phyloP scores from a whole-genome alignment of 92 coral and sea anemone genomes.

The Heteractis magnifica region DNA sequence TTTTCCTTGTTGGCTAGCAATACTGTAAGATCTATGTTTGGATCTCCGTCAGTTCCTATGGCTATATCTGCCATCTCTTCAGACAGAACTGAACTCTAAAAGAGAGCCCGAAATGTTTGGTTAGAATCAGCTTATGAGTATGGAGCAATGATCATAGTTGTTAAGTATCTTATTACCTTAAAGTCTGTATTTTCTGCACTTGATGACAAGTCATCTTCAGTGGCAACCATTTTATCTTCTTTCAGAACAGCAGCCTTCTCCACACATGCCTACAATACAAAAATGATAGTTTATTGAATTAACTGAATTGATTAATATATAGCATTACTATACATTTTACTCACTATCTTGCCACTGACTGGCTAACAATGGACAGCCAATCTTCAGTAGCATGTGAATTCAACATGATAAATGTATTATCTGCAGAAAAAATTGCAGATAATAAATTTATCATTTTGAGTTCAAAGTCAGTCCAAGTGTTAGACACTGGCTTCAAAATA shows the following conservation, averaged over 20 bases:
- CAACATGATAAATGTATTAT: too few relatives aligned
- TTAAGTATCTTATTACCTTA: not conserved
- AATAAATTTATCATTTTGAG: too few relatives aligned
- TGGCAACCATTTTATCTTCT: conserved; percentile 16
- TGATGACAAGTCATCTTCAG: not conserved
- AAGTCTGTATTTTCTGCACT: not conserved
- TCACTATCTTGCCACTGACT: too few relatives aligned
- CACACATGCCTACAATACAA: not conserved
- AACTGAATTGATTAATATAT: too few relatives aligned
- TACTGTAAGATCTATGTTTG: conserved; percentile 3
- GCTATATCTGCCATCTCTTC: conserved; percentile 1
- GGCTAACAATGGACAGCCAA: too few relatives aligned
- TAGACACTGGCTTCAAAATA: too few relatives aligned
- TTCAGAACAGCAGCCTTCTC: not conserved
- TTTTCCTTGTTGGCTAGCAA: conserved; percentile 12
- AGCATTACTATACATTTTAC: too few relatives aligned
- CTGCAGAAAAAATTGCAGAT: too few relatives aligned
- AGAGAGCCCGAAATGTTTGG: too few relatives aligned
- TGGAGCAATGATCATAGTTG: too few relatives aligned
- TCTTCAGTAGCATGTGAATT: too few relatives aligned
- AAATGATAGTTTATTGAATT: not conserved
- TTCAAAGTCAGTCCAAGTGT: too few relatives aligned
- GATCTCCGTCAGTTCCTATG: conserved; percentile 24
- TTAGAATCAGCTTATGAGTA: not conserved
- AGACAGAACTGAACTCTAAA: not conserved